Conservation (phyloP, 1,140 invertebrate genomes). For the Drosophila chauvacae region DNA sequence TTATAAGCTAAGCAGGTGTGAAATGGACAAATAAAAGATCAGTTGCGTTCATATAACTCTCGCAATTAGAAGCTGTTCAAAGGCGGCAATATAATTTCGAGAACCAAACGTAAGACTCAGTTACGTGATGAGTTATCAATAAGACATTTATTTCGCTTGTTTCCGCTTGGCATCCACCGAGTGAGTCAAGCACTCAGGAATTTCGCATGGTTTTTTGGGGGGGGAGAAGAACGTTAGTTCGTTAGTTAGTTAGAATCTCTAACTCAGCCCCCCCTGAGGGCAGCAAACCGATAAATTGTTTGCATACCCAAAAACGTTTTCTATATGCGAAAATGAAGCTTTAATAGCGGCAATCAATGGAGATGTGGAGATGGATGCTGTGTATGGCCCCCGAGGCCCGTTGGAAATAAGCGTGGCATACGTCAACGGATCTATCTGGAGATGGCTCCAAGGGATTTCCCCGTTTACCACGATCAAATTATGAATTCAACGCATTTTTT, state of each 20-base stretch:
- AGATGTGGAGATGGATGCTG: slow-evolving; percentile 1
- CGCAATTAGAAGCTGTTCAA: slow-evolving; percentile 28
- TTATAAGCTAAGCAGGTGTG: slow-evolving; percentile 52
- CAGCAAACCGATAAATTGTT: slow-evolving; percentile 28
- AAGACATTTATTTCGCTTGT: slow-evolving; percentile 17
- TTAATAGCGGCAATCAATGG: slow-evolving; percentile 57
- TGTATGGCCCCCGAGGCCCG: slow-evolving; percentile 3
- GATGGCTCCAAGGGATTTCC: slow-evolving; percentile 49
- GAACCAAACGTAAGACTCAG: slow-evolving; percentile 11
- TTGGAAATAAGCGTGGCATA: slow-evolving; percentile 51
- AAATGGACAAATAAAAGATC: slow-evolving; percentile 43
- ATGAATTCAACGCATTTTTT: slow-evolving; percentile 29
- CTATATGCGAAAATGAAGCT: slow-evolving; percentile 47
- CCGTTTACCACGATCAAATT: slow-evolving; percentile 32
- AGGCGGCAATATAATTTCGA: slow-evolving; percentile 4
- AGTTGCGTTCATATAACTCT: slow-evolving; percentile 41
- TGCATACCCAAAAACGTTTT: slow-evolving; percentile 36
- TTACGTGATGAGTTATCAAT: slow-evolving; percentile 31
- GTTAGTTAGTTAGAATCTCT: slow-evolving; percentile 3
- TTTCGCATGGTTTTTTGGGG: slow-evolving; percentile 29
- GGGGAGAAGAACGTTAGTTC: not conserved
- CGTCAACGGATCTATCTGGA: slow-evolving; percentile 43
- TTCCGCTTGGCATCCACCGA: slow-evolving; percentile 28
- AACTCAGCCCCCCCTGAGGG: slow-evolving; percentile 20
- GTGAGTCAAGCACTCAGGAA: slow-evolving; percentile 40